Evolutionary conservation across 2,888 invertebrate genomes (phyloP).

Genomic region (Biston stratarius): DNA sequence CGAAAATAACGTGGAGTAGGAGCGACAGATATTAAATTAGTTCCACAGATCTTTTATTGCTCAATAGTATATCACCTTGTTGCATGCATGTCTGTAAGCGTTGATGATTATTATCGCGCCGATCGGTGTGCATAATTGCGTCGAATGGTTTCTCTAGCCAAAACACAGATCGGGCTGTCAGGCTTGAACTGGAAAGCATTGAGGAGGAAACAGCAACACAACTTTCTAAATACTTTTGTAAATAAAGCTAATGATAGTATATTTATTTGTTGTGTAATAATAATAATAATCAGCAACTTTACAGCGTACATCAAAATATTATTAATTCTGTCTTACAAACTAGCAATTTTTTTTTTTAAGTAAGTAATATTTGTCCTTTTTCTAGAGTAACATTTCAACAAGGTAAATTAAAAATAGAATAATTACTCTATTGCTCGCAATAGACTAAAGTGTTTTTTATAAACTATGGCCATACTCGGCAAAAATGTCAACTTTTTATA

Average conservation of each 20-base stretch:
- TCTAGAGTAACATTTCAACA: no score
- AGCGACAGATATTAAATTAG: constrained; percentile 22
- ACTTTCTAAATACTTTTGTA: constrained; percentile 65
- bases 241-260: constrained; percentile 22
- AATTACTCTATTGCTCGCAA: no score
- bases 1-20: not conserved
- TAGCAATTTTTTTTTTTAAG: no score
- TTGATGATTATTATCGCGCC: constrained; percentile 31
- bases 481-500: no score
- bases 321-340: no score
- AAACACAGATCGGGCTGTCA: constrained; percentile 39
- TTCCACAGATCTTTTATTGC: constrained; percentile 33
- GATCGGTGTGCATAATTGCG: constrained; percentile 57
- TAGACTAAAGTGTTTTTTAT: no score
- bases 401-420: no score
- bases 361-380: no score
- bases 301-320: no score
- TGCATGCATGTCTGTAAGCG: constrained; percentile 34
- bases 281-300: no score
- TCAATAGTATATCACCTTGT: constrained; percentile 29
- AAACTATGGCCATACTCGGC: no score
- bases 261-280: constrained; percentile 13
- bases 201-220: constrained; percentile 66
- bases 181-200: constrained; percentile 66
- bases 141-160: constrained; percentile 63